Evolutionary conservation across 2,888 invertebrate genomes (phyloP).

Genomic region (Troides helena): DNA sequence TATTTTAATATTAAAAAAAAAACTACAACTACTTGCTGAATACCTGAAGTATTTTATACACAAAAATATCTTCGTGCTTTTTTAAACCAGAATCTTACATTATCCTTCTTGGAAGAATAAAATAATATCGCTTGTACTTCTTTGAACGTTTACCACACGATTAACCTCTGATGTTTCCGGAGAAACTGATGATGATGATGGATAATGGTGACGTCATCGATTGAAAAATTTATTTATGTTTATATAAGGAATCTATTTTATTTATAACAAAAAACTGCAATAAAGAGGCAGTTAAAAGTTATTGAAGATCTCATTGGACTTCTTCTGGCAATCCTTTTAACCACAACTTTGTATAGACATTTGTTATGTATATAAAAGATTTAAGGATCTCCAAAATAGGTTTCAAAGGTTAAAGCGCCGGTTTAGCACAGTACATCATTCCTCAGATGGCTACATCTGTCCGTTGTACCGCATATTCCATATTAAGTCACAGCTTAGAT

Average conservation of each 20-base stretch:
- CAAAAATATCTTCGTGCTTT: neutral
- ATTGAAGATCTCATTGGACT: too few species aligned
- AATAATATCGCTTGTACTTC: conserved; percentile 17
- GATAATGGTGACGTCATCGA: conserved; percentile 9
- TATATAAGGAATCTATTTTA: too few species aligned
- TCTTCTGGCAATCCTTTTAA: neutral
- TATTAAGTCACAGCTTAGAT: conserved; percentile 47
- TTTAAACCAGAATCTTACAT: neutral
- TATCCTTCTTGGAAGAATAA: neutral
- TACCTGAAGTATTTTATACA: neutral
- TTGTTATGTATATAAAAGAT: neutral
- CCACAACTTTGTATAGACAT: neutral
- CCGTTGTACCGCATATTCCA: conserved; percentile 43
- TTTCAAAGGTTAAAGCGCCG: conserved; percentile 45
- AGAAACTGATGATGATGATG: conserved; percentile 36
- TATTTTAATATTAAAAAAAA: too few species aligned
- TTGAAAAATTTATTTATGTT: too few species aligned
- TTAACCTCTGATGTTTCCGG: conserved; percentile 62
- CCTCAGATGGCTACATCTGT: conserved; percentile 39
- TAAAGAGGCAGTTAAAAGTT: too few species aligned
- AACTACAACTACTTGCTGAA: too few species aligned
- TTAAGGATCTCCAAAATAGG: neutral
- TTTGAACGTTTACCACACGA: conserved; percentile 47
- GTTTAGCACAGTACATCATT: conserved; percentile 55
- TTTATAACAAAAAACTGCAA: too few species aligned